These are phyloP conservation scores for Drosophila sulfurigaster DNA, from an alignment of 1,140 invertebrate genomes.

Conservation along the genomic window DNA sequence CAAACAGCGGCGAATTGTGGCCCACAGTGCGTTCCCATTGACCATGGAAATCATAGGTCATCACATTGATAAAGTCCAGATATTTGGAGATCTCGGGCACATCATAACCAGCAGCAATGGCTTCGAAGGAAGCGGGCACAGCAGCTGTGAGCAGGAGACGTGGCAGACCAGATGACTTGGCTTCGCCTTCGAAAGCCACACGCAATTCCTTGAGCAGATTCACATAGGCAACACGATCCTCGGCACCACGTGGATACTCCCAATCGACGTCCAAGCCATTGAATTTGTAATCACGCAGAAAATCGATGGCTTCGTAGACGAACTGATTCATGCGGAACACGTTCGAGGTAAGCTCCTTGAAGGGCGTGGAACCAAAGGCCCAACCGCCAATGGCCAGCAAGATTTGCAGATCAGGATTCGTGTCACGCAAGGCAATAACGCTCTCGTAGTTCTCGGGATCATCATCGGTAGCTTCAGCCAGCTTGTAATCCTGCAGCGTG, in stretches of 20 bases:
- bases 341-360: conserved; percentile 96
- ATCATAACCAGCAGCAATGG: conserved; percentile 96
- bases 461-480: conserved; percentile 91
- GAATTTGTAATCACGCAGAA: conserved; percentile 95
- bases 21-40: conserved; percentile 97
- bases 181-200: conserved; percentile 95
- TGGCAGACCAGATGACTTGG: conserved; percentile 91
- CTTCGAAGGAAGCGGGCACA: conserved; percentile 96
- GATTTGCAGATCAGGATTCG: conserved; percentile 96
- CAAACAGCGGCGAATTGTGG: conserved; percentile 95
- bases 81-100: conserved; percentile 97
- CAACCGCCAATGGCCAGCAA: conserved; percentile 97
- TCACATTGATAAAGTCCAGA: conserved; percentile 96
- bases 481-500: conserved; percentile 92
- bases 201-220: conserved; percentile 92
- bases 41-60: conserved; percentile 98
- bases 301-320: conserved; percentile 96
- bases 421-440: conserved; percentile 93
- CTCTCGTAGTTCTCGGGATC: conserved; percentile 94
- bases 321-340: conserved; percentile 97
- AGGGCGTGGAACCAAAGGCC: conserved; percentile 96
- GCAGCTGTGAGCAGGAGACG: conserved; percentile 94
- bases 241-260: conserved; percentile 96
- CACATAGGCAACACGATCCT: conserved; percentile 93
- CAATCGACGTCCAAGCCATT: conserved; percentile 97